These are phyloP conservation scores for Ataeniobius toweri DNA, from an alignment of 2,797 vertebrate genomes.

Conservation along the genomic window DNA sequence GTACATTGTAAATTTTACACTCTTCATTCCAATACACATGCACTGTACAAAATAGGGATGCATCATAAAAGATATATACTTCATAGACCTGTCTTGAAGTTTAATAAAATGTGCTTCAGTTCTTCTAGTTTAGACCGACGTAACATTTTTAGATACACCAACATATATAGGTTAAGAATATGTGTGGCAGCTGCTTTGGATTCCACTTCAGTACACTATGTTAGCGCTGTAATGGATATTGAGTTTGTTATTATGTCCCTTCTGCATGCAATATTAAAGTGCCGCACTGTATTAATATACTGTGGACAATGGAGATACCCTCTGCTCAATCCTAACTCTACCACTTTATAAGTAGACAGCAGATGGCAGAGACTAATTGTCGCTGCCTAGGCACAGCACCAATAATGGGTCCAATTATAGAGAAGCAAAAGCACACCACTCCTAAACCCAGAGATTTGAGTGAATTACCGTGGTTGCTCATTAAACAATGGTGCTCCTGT, in stretches of 20 bases:
- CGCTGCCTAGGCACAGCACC: constrained; percentile 33
- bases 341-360: constrained; percentile 43
- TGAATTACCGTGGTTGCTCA: constrained; percentile 20
- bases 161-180: not conserved
- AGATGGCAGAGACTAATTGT: constrained; percentile 60
- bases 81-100: not conserved
- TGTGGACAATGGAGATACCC: constrained; percentile 21
- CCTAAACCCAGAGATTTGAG: constrained; percentile 22
- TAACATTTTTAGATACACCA: not conserved
- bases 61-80: too few species aligned
- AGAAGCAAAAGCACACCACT: constrained; percentile 26
- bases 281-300: constrained; percentile 1
- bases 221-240: not conserved
- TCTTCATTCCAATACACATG: too few species aligned
- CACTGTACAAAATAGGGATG: too few species aligned
- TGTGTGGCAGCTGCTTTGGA: not conserved
- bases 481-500: constrained; percentile 2
- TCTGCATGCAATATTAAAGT: constrained; percentile 8
- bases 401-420: constrained; percentile 50
- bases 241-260: not conserved
- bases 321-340: constrained; percentile 24
- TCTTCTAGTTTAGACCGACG: not conserved
- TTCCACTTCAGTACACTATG: not conserved
- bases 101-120: not conserved
- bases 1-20: too few species aligned